A percentile compares a stretch with the other conserved stretches of the same genome.
Evolutionary conservation across 2,888 invertebrate species (phyloP).

Genomic region (Xestia c-nigrum): DNA sequence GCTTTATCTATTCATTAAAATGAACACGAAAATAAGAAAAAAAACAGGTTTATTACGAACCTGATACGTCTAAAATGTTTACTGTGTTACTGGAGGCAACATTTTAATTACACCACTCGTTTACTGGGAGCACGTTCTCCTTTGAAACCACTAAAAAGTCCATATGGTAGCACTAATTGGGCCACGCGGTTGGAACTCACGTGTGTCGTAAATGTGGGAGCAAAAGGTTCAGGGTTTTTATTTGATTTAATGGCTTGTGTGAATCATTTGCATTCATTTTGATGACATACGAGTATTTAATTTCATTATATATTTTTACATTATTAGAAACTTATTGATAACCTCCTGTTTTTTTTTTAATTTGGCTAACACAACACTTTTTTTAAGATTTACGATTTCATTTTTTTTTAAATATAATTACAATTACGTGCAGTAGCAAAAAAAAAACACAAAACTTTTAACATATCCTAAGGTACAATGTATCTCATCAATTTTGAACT

Average conservation of each 20-base stretch:
- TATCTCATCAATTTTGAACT: constrained; percentile 38
- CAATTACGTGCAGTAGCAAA: no score
- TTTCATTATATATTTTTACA: no score
- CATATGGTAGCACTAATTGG: constrained; percentile 39
- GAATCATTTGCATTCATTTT: no score
- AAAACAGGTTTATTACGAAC: not conserved
- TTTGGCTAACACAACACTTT: no score
- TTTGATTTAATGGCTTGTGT: not conserved
- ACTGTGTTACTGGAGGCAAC: not conserved
- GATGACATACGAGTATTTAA: no score
- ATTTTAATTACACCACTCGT: constrained; percentile 39
- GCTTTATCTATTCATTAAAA: not conserved
- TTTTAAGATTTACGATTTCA: no score
- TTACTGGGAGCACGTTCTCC: constrained; percentile 27
- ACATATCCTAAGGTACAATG: not conserved
- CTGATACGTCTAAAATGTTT: constrained; percentile 20
- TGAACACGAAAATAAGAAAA: not conserved
- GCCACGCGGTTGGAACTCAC: constrained; percentile 15
- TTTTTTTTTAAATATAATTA: no score
- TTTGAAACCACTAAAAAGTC: constrained; percentile 46
- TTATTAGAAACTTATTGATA: no score
- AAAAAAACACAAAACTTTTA: no score
- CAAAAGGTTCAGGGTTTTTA: not conserved
- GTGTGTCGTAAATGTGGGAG: not conserved
- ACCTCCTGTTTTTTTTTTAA: no score